phyloP scores from a whole-genome alignment of 2,888 invertebrate genomes.

The Polymixis lichenea region DNA sequence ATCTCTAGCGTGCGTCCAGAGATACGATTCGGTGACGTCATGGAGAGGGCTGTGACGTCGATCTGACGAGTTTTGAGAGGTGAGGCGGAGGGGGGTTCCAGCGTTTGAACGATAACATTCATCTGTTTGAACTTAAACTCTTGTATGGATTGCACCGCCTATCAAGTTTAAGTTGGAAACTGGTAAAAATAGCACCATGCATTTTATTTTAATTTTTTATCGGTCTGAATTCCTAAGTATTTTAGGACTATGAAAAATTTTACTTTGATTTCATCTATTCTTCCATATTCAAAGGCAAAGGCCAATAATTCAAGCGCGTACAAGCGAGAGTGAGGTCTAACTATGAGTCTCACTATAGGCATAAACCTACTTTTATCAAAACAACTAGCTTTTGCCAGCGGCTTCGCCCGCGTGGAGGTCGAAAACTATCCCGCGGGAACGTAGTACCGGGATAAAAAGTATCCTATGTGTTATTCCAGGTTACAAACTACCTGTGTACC shows the following conservation, averaged over 20 bases:
- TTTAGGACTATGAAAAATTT: not conserved
- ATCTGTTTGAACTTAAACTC: constrained; percentile 27
- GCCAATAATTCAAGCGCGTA: not conserved
- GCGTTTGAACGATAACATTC: constrained; percentile 29
- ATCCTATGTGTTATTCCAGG: no score
- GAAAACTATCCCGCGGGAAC: no score
- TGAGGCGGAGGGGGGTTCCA: not conserved
- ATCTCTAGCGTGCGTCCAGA: constrained; percentile 21
- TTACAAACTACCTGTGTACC: no score
- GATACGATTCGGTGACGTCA: constrained; percentile 37
- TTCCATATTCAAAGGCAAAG: not conserved
- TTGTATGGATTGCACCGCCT: not conserved
- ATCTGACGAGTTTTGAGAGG: not conserved
- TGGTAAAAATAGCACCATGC: not conserved
- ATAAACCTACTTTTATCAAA: not conserved
- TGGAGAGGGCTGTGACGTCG: constrained; percentile 31
- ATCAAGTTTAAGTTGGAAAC: not conserved
- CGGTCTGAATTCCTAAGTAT: not conserved
- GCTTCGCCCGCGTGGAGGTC: no score
- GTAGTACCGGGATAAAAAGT: no score
- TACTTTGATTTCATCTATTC: not conserved
- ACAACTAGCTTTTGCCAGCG: no score
- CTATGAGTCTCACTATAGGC: not conserved
- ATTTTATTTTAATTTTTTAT: no score
- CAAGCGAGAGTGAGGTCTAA: not conserved